These are phyloP conservation scores for Belonocnema kinseyi DNA, from an alignment of 1,140 invertebrate genomes.

Conservation along the genomic window DNA sequence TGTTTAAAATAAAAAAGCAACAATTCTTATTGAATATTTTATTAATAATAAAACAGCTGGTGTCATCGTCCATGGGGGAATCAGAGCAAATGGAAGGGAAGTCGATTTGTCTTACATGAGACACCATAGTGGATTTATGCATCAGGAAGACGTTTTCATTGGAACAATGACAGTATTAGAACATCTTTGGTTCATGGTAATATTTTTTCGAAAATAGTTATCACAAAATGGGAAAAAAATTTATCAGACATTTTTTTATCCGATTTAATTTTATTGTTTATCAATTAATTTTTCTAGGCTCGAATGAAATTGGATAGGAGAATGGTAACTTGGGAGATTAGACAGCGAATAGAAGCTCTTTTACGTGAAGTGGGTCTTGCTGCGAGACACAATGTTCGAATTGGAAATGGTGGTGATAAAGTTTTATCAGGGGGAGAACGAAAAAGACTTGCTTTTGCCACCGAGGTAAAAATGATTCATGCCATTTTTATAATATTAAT, in stretches of 20 bases:
- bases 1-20: not conserved
- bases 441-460: conserved; percentile 94
- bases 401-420: conserved; percentile 85
- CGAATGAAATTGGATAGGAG: conserved; percentile 86
- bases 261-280: not conserved
- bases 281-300: conserved; percentile 77
- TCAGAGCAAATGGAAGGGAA: conserved; percentile 82
- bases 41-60: conserved; percentile 72
- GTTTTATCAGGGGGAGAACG: conserved; percentile 96
- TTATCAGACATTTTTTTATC: not conserved
- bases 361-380: conserved; percentile 84
- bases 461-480: conserved; percentile 81
- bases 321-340: conserved; percentile 77
- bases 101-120: conserved; percentile 84
- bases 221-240: not conserved
- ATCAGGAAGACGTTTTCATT: conserved; percentile 95
- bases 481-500: not conserved
- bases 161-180: conserved; percentile 91
- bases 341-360: conserved; percentile 82
- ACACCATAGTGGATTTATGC: conserved; percentile 92
- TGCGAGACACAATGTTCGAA: conserved; percentile 82
- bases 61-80: conserved; percentile 85
- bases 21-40: conserved; percentile 34
- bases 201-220: not conserved
- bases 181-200: conserved; percentile 92